phyloP scores from a whole-genome alignment of 2,888 invertebrate genomes.

The Osedax frankpressi region DNA sequence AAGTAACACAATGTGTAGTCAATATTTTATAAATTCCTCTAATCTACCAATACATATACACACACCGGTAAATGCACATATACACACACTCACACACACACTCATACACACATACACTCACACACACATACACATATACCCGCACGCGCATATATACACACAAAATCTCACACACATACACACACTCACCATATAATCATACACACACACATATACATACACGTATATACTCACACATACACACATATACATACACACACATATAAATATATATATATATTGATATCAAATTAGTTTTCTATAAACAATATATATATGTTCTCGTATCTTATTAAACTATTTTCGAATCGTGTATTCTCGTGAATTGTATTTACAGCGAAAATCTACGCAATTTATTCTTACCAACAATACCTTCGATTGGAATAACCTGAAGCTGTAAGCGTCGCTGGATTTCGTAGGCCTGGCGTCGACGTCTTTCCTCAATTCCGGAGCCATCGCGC shows the following conservation, averaged over 20 bases:
- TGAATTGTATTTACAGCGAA: too few species aligned
- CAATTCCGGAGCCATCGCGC: conserved; percentile 33
- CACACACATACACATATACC: neutral
- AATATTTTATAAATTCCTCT: too few species aligned
- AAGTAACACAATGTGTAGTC: too few species aligned
- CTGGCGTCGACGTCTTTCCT: conserved; percentile 27
- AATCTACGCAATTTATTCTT: too few species aligned
- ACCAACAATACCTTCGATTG: too few species aligned
- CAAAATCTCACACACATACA: neutral
- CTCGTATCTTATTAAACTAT: too few species aligned
- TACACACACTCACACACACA: neutral
- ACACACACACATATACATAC: neutral
- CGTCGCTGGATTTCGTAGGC: conserved; percentile 30
- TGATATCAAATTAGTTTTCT: neutral
- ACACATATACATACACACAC: neutral
- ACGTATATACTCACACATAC: neutral
- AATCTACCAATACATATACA: too few species aligned
- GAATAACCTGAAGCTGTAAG: conserved; percentile 34
- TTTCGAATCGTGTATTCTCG: too few species aligned
- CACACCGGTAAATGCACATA: neutral
- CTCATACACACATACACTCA: neutral
- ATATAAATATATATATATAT: neutral
- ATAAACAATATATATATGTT: neutral
- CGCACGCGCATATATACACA: neutral
- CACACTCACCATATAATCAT: neutral